A percentile compares a stretch with the other conserved stretches of the same genome.
phyloP scores from a whole-genome alignment of 2,797 vertebrate species.

The Sternotherus odoratus region DNA sequence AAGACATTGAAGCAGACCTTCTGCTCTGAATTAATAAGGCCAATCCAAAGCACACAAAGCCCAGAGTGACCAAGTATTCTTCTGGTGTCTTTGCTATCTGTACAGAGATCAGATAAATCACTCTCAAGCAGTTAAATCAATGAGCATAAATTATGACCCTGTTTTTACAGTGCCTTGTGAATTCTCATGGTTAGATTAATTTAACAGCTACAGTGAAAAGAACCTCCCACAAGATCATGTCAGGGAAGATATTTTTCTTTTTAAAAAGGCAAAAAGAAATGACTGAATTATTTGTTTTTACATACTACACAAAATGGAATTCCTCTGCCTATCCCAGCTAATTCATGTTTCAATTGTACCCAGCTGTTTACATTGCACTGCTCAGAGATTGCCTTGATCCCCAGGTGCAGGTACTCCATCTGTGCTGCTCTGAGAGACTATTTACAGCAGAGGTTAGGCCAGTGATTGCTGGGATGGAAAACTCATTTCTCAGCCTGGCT shows the following conservation, averaged over 20 bases:
- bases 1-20: slow-evolving; percentile 58
- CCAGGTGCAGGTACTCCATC: slow-evolving; percentile 80
- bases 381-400: slow-evolving; percentile 74
- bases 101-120: slow-evolving; percentile 85
- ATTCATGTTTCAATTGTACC: slow-evolving; percentile 71
- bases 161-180: slow-evolving; percentile 69
- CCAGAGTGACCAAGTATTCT: slow-evolving; percentile 77
- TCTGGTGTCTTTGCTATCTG: slow-evolving; percentile 77
- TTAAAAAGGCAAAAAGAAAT: slow-evolving; percentile 27
- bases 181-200: slow-evolving; percentile 75
- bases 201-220: slow-evolving; percentile 73
- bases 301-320: slow-evolving; percentile 55
- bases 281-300: slow-evolving; percentile 48
- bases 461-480: slow-evolving; percentile 82
- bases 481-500: slow-evolving; percentile 82
- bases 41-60: slow-evolving; percentile 70
- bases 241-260: slow-evolving; percentile 24
- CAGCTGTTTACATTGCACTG: slow-evolving; percentile 77
- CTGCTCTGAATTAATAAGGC: slow-evolving; percentile 78
- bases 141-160: slow-evolving; percentile 82
- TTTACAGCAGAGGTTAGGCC: slow-evolving; percentile 78
- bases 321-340: slow-evolving; percentile 45
- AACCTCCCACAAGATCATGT: slow-evolving; percentile 64
- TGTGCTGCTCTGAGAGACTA: slow-evolving; percentile 74
- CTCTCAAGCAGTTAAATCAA: slow-evolving; percentile 79